Conservation (phyloP, 2,113 vertebrate species). For the Gnathonemus echidnorhynchus region DNA sequence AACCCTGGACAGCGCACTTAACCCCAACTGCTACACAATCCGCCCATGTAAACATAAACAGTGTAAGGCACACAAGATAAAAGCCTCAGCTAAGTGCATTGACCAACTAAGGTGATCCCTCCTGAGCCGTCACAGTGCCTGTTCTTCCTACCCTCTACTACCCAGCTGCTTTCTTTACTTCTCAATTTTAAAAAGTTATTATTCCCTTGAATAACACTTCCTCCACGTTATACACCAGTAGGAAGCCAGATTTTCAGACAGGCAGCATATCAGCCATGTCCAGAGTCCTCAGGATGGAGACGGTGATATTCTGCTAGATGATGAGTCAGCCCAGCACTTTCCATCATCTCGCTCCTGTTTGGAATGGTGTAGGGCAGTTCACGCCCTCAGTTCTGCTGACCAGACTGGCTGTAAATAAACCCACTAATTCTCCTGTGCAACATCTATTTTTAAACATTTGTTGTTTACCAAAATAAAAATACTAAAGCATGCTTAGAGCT, state of each 20-base stretch:
- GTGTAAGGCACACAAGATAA: not conserved
- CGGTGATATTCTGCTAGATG: not conserved
- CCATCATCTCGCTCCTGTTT: not conserved
- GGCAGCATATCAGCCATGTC: not conserved
- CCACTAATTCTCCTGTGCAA: not conserved
- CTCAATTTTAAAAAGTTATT: not conserved
- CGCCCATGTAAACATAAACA: not conserved
- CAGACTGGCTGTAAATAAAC: not conserved
- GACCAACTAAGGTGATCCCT: not conserved
- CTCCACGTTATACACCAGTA: not conserved
- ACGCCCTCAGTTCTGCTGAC: not conserved
- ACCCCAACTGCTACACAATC: not conserved
- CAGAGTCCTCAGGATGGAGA: not conserved
- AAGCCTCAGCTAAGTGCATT: not conserved
- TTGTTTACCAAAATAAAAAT: not conserved
- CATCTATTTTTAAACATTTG: not conserved
- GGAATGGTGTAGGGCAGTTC: not conserved
- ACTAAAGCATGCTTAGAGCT: not conserved
- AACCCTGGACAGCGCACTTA: not conserved
- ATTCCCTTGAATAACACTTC: not conserved
- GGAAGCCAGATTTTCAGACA: not conserved
- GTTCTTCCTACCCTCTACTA: not conserved
- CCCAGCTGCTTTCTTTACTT: not conserved
- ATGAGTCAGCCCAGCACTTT: not conserved
- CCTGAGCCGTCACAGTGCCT: not conserved